Base-by-base conservation (phyloP, 2,113 vertebrate genomes). In the Erythrocebus patas region DNA sequence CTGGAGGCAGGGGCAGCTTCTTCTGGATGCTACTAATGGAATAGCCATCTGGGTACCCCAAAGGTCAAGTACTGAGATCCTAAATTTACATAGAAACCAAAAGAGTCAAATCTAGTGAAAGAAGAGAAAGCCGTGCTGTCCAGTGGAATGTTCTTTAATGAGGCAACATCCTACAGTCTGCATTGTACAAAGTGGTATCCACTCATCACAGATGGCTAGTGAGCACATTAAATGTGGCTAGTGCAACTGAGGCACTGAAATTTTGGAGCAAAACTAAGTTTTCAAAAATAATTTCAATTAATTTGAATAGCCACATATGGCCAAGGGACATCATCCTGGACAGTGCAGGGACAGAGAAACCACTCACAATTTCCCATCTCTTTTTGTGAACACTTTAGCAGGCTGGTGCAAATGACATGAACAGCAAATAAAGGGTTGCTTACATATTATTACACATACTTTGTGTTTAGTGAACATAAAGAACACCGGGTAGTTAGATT, bases 121-220 rank as follows among this genome's bases (percentile, higher is more conserved):
- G 23, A 78, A 22, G 59, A 57, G 79, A 48, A 27, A 52, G 4
- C 6, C 13, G 3, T 1, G 4, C 3, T 43, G 1, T 25, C 59
- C 7, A 11, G 22, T 0, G 52, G 91, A 48, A 8, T 5, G 17
- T 70, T 13, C 45, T 45, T 17, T 70, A 59, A 0, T 0, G 50
- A 80, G 22, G 14, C 48, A 9, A 38, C 8, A 6, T 0, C 32
- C 27, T 66, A 1, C 1, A 1, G 30, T 25, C 4, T 59, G 2
- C 1, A 14, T 8, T 22, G 0, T 23, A 6, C 17, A 5, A 6
- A 9, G 5, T 3, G 32, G 61, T 0, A 8, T 10, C 14, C 32
- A 0, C 5, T 12, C 12, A 35, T 30, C 25, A 48, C 43, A 0
- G 0, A 6, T 10, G 30, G n/a, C 50, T 4, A 70, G 8, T 2